Evolutionary conservation across 1,140 invertebrate genomes (phyloP), one percentile per base, ranked within the genome.

Genomic region (Anthonomus grandis): DNA sequence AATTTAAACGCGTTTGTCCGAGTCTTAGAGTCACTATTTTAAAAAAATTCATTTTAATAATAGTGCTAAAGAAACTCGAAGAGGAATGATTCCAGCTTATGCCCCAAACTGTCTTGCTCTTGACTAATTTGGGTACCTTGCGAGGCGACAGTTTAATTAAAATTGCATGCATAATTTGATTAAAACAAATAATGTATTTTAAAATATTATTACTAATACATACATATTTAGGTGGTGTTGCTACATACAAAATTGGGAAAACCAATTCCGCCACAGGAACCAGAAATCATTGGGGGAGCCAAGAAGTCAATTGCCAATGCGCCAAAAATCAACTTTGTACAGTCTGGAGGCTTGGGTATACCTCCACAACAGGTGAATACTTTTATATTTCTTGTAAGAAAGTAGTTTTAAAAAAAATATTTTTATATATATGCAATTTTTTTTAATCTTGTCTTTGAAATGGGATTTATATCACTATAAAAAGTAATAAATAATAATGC

Each of bases 221-320:
- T n/a, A n/a, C n/a, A n/a, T n/a, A n/a, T n/a, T n/a, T 23, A 57
- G 54, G 54, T 95, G 4, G 86, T 98, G 4, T 95, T 97, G 68
- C 78, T 98, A 39, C 95, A 98, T 70, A 95, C 93, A 24, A 95
- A 95, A 77, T 81, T 98, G 10, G 95, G 96, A 23, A 98, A 98
- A 74, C 94, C 95, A 1, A 97, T 99, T 68, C 96, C 95, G 5
- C 91, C 91, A 21, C 87, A 90, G 23, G 93, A 95, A 74, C 93
- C 94, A n/a, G 91, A 91, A 57, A 86, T 91, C 49, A 76, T 91
- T 63, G 74, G 77, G 63, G 70, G 77, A 56, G 70, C 75, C 71
- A 49, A 68, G 57, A 71, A 71, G 49, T 80, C 79, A 18, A 78
- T 87, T 55, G 82, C 81, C 44, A 82, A 86, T 48, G 83, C 89